Percentiles rank a stretch among this genome's conserved stretches.
Evolutionary conservation across 37 sponge, comb jelly and placozoan species (phyloP).

Genomic region (Trichoplax adhaerens): DNA sequence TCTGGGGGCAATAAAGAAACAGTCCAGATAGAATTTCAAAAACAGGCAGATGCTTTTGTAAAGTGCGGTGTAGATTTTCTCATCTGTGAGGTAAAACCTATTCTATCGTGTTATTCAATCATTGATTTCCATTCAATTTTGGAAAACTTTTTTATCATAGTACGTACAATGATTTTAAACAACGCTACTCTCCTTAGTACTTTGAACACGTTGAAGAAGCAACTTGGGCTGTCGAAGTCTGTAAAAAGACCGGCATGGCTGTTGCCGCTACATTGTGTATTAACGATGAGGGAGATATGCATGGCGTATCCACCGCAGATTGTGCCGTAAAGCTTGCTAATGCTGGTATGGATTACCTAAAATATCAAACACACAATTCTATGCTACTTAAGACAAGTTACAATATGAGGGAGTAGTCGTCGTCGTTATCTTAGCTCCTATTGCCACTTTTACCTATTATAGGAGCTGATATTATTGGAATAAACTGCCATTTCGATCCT

Average conservation of each 20-base stretch:
- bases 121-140: too few species aligned
- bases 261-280: conserved; percentile 16
- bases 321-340: conserved; percentile 23
- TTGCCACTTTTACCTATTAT: not conserved
- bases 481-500: conserved; percentile 35
- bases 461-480: conserved; percentile 26
- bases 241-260: conserved; percentile 17
- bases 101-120: too few species aligned
- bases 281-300: conserved; percentile 22
- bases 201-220: conserved; percentile 38
- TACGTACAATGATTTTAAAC: too few species aligned
- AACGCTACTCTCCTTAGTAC: conserved; percentile 7
- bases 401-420: not conserved
- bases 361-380: too few species aligned
- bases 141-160: too few species aligned
- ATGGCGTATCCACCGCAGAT: conserved; percentile 25
- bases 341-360: conserved; percentile 1
- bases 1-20: conserved; percentile 4
- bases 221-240: conserved; percentile 27
- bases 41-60: conserved; percentile 26
- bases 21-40: conserved; percentile 21
- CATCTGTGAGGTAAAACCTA: conserved; percentile 19
- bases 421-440: not conserved
- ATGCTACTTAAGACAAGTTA: too few species aligned
- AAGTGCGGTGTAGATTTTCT: conserved; percentile 20